Percentiles rank a stretch among this genome's conserved stretches.
These are phyloP conservation scores for Eumaeus atala DNA, from an alignment of 1,140 invertebrate genomes.

Conservation along the genomic window DNA sequence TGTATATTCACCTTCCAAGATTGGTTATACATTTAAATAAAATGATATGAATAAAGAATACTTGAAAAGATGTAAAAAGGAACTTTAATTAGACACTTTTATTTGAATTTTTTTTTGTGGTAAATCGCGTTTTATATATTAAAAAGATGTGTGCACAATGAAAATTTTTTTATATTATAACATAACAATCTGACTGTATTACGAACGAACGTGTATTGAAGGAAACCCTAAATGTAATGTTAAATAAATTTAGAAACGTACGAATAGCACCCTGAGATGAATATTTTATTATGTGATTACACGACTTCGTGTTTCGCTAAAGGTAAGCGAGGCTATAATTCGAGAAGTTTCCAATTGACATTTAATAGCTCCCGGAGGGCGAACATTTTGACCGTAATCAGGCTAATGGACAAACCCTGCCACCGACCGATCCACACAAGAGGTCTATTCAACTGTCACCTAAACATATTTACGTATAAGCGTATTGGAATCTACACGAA, in stretches of 20 bases:
- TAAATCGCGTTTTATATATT: too few species aligned
- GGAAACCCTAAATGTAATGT: not conserved
- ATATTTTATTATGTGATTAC: conserved; percentile 14
- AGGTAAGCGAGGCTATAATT: conserved; percentile 17
- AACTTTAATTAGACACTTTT: too few species aligned
- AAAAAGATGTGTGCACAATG: too few species aligned
- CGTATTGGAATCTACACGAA: conserved; percentile 1
- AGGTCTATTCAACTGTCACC: conserved; percentile 34
- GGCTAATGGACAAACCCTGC: conserved; percentile 25
- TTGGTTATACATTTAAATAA: too few species aligned
- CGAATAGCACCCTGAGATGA: not conserved
- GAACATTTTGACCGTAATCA: conserved; percentile 21
- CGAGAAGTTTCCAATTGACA: conserved; percentile 21
- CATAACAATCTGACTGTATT: too few species aligned
- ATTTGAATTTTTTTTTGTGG: too few species aligned
- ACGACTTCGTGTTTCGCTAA: conserved; percentile 1
- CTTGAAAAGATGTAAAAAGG: too few species aligned
- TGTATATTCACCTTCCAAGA: too few species aligned
- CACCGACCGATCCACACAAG: conserved; percentile 33
- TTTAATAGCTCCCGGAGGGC: conserved; percentile 21
- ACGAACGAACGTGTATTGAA: not conserved
- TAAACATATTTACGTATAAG: conserved; percentile 16
- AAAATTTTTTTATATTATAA: too few species aligned
- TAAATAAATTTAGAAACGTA: conserved; percentile 4
- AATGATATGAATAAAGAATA: too few species aligned